Conservation (phyloP, 92 coral and sea anemone genomes). For the Paramuricea clavata region DNA sequence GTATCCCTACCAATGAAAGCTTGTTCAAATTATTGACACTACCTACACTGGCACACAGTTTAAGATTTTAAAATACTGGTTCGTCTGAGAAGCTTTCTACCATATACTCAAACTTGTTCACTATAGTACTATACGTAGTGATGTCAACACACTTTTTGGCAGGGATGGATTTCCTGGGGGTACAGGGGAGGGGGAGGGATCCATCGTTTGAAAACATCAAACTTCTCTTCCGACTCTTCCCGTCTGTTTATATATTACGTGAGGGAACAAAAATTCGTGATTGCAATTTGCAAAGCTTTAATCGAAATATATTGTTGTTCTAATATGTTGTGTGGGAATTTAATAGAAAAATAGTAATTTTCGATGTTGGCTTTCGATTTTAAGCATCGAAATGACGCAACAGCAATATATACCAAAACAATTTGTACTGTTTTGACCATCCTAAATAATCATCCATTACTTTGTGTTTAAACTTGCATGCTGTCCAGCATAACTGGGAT, state of each 20-base stretch:
- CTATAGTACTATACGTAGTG: too few relatives aligned
- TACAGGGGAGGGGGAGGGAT: too few relatives aligned
- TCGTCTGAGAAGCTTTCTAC: too few relatives aligned
- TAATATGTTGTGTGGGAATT: constrained; percentile 1
- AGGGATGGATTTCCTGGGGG: too few relatives aligned
- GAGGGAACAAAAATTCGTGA: neutral
- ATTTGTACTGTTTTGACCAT: neutral
- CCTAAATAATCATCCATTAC: neutral
- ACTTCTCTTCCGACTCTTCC: too few relatives aligned
- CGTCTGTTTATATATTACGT: neutral
- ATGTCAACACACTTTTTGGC: too few relatives aligned
- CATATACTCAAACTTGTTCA: too few relatives aligned
- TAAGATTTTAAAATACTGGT: too few relatives aligned
- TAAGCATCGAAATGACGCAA: neutral
- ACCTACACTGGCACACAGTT: too few relatives aligned
- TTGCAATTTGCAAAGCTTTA: neutral
- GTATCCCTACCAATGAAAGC: too few relatives aligned
- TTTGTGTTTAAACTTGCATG: neutral
- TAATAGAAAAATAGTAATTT: neutral
- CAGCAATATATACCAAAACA: neutral
- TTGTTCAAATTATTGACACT: too few relatives aligned
- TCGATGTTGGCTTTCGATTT: constrained; percentile 1
- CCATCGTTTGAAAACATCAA: too few relatives aligned
- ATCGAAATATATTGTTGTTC: neutral
- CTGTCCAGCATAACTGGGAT: neutral